Evolutionary conservation across 2,888 invertebrate genomes (phyloP), one percentile per base, ranked within the genome.

Genomic region (Diplolepis rosae): DNA sequence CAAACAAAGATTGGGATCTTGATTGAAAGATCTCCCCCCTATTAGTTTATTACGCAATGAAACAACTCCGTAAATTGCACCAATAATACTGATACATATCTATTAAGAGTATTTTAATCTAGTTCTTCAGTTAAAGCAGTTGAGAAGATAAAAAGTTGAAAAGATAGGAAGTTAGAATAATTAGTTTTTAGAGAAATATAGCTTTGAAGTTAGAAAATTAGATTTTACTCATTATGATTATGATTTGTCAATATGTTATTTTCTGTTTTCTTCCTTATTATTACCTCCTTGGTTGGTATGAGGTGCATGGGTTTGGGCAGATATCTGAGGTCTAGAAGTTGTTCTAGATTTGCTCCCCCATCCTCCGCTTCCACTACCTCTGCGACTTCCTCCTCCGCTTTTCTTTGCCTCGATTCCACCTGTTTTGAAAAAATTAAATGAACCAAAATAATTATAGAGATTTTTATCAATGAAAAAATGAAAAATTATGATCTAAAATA

Each of bases 371-470:
- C 83, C 70, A 22, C 79, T 77, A 65, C 85, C 76, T 70, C 80
- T 72, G 9, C 82, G 52, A 35, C 75, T 71, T 15, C 77, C 72
- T 51, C 75, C 86, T 7, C 77, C 80, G 24, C 84, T 82, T 68
- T 74, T 77, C 39, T 79, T 79, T 72, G 71, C 72, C 27, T 24
- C 79, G 79, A 27, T 72, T 56, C n/a, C 27, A 42, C 2, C 52
- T 32, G 65, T 50, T 66, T 22, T 30, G n/a, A n/a, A 15, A 32
- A 52, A 39, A 51, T 65, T 28, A 65, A 65, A 54, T 51, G 4
- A 24, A 28, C 50, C 18, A 11, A 39, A 35, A 22, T 69, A 30
- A 18, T 65, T n/a, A 65, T 61, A 54, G n/a, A 42, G 7, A 15
- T 42, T n/a, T 42, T 42, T 42, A 42, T n/a, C n/a, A n/a, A n/a